Conservation (phyloP, 2,888 invertebrate species). For the Rhingia rostrata region DNA sequence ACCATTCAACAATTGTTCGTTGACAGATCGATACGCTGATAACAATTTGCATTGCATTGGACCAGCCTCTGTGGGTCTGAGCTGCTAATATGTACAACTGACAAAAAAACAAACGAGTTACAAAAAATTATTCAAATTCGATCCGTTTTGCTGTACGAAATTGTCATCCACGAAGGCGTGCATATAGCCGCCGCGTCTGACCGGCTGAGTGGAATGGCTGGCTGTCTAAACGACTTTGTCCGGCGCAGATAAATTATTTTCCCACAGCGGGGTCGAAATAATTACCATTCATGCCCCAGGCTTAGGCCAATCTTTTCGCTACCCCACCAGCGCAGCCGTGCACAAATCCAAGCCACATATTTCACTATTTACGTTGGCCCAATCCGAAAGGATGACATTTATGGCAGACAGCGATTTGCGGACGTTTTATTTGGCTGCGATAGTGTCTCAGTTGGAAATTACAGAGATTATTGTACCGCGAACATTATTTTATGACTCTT, state of each 20-base stretch:
- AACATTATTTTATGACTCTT: constrained; percentile 64
- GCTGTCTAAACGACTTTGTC: constrained; percentile 38
- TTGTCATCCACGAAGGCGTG: constrained; percentile 48
- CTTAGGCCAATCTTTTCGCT: constrained; percentile 13
- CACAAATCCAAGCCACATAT: constrained; percentile 55
- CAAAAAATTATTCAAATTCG: constrained; percentile 54
- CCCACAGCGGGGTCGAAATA: constrained; percentile 72
- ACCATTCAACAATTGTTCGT: constrained; percentile 1
- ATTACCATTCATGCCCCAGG: constrained; percentile 61
- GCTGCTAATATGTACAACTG: constrained; percentile 55
- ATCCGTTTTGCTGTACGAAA: constrained; percentile 25
- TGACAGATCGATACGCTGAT: constrained; percentile 70
- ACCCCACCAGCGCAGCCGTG: not conserved
- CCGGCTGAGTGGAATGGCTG: constrained; percentile 6
- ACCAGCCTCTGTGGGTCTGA: constrained; percentile 5
- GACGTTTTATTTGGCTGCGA: constrained; percentile 64
- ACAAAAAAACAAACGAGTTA: constrained; percentile 4
- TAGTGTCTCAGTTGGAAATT: constrained; percentile 64
- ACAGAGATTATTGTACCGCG: constrained; percentile 57
- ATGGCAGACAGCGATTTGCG: constrained; percentile 66
- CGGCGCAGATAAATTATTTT: constrained; percentile 64
- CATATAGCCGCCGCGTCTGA: constrained; percentile 7
- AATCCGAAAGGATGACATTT: constrained; percentile 72
- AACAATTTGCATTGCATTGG: constrained; percentile 30
- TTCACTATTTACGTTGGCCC: constrained; percentile 59